Evolutionary conservation across 2,888 invertebrate species (phyloP).

Genomic region (Syrista parreyssii): DNA sequence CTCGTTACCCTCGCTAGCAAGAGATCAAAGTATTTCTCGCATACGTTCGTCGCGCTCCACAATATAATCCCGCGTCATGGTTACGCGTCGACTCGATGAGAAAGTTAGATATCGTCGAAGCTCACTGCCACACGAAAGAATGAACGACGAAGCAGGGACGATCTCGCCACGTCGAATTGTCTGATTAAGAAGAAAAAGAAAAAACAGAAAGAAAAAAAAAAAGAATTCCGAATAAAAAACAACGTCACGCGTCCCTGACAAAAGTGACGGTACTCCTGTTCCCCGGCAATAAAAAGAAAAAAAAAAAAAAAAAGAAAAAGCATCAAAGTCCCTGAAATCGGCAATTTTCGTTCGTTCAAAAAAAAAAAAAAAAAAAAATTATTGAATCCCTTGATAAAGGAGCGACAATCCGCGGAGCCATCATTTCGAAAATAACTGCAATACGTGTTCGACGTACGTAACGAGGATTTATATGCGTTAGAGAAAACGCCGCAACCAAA

Average conservation of each 20-base stretch:
- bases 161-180: not conserved
- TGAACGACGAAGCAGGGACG: not conserved
- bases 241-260: not conserved
- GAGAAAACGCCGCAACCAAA: not conserved
- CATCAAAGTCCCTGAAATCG: not conserved
- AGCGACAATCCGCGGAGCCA: not conserved
- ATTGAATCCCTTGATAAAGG: not conserved
- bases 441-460: not conserved
- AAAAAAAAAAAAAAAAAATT: no score
- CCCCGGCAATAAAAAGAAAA: not conserved
- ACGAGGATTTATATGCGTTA: not conserved
- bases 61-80: not conserved
- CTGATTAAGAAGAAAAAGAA: no score
- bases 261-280: not conserved
- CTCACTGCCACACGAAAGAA: not conserved
- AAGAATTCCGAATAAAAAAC: not conserved
- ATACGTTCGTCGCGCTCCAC: not conserved
- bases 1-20: accelerated
- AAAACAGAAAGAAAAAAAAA: no score
- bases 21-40: not conserved
- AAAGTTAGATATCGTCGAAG: not conserved
- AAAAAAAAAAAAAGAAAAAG: not conserved
- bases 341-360: not conserved
- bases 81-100: not conserved
- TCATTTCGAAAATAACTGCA: not conserved